Evolutionary conservation across 1,140 invertebrate genomes (phyloP).

Genomic region (Portunus trituberculatus): DNA sequence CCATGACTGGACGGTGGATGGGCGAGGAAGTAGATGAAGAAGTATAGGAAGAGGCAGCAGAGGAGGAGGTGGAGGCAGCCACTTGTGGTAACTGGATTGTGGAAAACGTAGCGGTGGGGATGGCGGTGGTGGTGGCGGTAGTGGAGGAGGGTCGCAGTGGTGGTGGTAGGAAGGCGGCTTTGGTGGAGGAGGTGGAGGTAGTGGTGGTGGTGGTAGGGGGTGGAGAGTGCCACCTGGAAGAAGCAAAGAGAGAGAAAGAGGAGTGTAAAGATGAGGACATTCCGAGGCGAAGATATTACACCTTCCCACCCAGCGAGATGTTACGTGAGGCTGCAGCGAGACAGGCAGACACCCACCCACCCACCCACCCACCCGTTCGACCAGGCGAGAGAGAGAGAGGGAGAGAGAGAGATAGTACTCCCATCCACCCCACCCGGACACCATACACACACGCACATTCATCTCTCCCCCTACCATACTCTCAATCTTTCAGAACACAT

Average conservation of each 20-base stretch:
- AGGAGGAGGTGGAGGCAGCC: neutral
- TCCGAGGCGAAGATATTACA: neutral
- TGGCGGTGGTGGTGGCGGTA: neutral
- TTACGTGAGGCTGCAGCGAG: neutral
- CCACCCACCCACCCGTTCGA: no score
- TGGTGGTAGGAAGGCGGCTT: neutral
- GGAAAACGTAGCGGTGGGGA: neutral
- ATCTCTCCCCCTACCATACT: neutral
- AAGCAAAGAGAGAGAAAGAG: conserved; percentile 44
- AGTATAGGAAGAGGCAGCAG: neutral
- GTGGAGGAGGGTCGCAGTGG: neutral
- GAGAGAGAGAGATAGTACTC: neutral
- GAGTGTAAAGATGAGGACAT: neutral
- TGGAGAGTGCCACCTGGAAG: conserved; percentile 66
- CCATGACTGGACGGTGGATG: neutral
- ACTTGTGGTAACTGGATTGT: neutral
- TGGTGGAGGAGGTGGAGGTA: neutral
- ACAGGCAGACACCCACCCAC: no score
- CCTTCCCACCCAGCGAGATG: neutral
- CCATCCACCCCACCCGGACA: neutral
- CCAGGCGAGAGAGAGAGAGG: no score
- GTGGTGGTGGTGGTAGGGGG: conserved; percentile 39
- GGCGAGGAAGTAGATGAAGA: neutral
- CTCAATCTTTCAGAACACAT: neutral
- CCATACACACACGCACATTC: neutral